phyloP scores from a whole-genome alignment of 2,113 vertebrate species.

The Athene cunicularia region DNA sequence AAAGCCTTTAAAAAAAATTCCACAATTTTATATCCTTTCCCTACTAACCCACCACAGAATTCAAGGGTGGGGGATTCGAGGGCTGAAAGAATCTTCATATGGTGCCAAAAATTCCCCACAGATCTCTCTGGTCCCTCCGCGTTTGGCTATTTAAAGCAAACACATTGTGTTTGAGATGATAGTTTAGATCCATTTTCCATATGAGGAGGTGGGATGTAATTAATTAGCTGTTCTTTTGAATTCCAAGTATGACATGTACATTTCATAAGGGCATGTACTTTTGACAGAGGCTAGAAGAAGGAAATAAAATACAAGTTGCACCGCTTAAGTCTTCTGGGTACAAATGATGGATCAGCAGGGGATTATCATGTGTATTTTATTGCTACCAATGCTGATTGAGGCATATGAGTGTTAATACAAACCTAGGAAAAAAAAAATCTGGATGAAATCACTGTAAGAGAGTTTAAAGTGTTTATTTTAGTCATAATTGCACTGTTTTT shows the following conservation, averaged over 20 bases:
- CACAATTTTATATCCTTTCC: constrained; percentile 67
- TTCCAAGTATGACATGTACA: constrained; percentile 27
- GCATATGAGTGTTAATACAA: constrained; percentile 33
- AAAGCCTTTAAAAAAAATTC: constrained; percentile 56
- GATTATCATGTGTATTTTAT: constrained; percentile 22
- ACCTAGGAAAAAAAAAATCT: neutral
- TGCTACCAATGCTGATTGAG: constrained; percentile 37
- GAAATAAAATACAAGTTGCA: constrained; percentile 36
- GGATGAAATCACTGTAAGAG: constrained; percentile 39
- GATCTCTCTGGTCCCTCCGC: constrained; percentile 44
- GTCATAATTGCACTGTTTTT: constrained; percentile 40
- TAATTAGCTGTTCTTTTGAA: constrained; percentile 67
- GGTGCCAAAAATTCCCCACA: constrained; percentile 59
- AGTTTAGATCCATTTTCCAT: constrained; percentile 50
- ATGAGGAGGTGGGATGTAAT: constrained; percentile 65
- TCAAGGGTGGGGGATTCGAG: constrained; percentile 58
- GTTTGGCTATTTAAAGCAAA: constrained; percentile 58
- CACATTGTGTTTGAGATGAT: constrained; percentile 56
- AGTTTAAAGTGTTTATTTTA: constrained; percentile 53
- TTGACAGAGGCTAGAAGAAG: constrained; percentile 27
- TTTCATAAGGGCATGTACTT: constrained; percentile 40
- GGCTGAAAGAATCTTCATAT: constrained; percentile 50
- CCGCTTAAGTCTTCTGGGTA: constrained; percentile 8
- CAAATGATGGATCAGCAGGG: constrained; percentile 41
- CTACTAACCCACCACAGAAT: constrained; percentile 66